Base-by-base conservation (phyloP, 1,140 invertebrate genomes). In the Ceratina japonica region DNA sequence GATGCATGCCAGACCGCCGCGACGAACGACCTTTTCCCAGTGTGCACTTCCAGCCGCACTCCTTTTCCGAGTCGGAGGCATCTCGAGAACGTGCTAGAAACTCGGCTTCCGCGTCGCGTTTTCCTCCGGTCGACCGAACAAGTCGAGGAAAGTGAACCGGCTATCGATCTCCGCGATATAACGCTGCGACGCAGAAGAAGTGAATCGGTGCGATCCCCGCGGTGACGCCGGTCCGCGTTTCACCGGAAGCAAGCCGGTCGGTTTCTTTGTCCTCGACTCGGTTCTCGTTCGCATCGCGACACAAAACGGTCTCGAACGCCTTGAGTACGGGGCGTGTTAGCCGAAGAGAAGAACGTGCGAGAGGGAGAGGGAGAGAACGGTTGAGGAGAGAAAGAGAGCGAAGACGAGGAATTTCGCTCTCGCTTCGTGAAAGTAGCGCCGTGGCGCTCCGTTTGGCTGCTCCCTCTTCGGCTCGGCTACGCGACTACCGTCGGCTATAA, bases 111-210 rank as follows among this genome's bases (percentile, higher is more conserved):
- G 13, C 49, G 16, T 61, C 27, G 56, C 27, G 15, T 37, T 51
- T 27, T 31, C 3, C 13, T 54, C 5, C 8, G 15, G n/a, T 27
- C 37, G 22, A 18, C 18, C 15, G 1, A 22, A 56, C 10, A 27
- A 31, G 18, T 37, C 31, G 58, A 22, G 68, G 56, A 13, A 37
- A 66, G 59, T 31, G 61, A 62, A 54, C 66, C 62, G 56, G 77
- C 51, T 88, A 88, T 88, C 87, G 88, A 88, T 89, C 86, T 84
- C 74, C 66, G 84, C 75, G 79, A 75, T 71, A 73, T 74, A 62
- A 81, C 81, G 82, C 71, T 87, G 83, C 88, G 88, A 83, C 88
- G 87, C 82, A 88, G 82, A 87, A 86, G 71, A 80, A 69, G 27
- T 52, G 58, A 52, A 62, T 72, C 61, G 56, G 54, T 65, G 7